phyloP scores from a whole-genome alignment of 2,888 invertebrate species.

The Chloroclysta siterata region DNA sequence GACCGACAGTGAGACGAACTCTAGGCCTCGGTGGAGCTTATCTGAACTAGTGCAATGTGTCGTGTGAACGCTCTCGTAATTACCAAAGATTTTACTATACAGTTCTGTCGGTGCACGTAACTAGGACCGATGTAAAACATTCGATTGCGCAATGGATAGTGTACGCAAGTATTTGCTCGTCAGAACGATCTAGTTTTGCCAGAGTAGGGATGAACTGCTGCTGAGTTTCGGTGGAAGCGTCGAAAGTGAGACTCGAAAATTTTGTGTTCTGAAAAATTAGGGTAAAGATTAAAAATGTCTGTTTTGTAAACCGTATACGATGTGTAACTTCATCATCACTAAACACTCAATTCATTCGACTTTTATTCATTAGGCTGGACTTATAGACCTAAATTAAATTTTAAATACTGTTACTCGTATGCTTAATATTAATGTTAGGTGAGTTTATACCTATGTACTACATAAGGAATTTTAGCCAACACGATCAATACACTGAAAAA shows the following conservation, averaged over 20 bases:
- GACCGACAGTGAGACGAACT: conserved; percentile 68
- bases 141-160: not conserved
- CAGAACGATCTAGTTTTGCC: not conserved
- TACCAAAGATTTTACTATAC: conserved; percentile 56
- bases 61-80: conserved; percentile 46
- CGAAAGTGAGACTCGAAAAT: conserved; percentile 39
- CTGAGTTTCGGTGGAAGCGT: conserved; percentile 39
- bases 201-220: conserved; percentile 2
- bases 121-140: conserved; percentile 8
- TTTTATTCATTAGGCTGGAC: conserved; percentile 74
- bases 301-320: conserved; percentile 84
- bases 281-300: conserved; percentile 70
- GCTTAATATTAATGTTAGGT: conserved; percentile 81
- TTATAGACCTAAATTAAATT: conserved; percentile 75
- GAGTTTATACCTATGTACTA: conserved; percentile 72
- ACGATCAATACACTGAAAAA: conserved; percentile 66
- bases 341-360: conserved; percentile 68
- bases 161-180: not conserved
- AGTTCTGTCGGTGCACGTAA: not conserved
- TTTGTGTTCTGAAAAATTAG: conserved; percentile 69
- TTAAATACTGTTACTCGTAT: conserved; percentile 83
- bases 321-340: conserved; percentile 79
- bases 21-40: conserved; percentile 72
- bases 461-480: conserved; percentile 74
- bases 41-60: conserved; percentile 42